Evolutionary conservation across 2,113 vertebrate genomes (phyloP), one percentile per base, ranked within the genome.

Genomic region (Myotis lucifugus): DNA sequence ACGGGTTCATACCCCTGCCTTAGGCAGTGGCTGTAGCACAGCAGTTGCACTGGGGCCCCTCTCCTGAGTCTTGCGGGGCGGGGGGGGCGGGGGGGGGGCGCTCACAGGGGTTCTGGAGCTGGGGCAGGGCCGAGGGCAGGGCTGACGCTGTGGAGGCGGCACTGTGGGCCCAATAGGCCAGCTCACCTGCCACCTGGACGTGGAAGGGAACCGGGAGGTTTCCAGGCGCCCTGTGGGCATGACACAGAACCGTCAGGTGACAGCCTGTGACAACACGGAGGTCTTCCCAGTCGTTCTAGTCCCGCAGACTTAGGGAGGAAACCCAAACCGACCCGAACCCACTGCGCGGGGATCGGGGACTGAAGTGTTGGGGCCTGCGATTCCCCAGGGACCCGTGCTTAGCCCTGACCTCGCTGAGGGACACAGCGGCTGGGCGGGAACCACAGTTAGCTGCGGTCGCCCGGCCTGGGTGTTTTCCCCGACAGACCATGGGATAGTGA

Each of bases 111-210:
- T 19, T n/a, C 56, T 34, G 84, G 50, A 54, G 59, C 13, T 37
- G 12, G 61, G 42, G 2, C 5, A 0, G 32, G 3, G 12, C 59
- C 84, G 14, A 3, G 54, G 11, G 54, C 12, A 14, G 37, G 54
- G 29, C 56, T 8, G 52, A 42, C 2, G 32, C 7, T 2, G 32
- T 23, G 34, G 64, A 73, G 69, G 18, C 77, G 10, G 59, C n/a
- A 4, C 2, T 1, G 48, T 3, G 1, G 2, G 37, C 8, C 48
- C 19, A 13, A 0, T 12, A 3, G 2, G 12, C 0, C 0, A 64
- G 69, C 32, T 73, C 6, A 0, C 52, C 40, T 87, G 85, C 85
- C 46, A 3, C 32, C 61, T 13, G 54, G 81, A 88, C 40, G n/a
- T 14, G 59, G 66, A 72, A 34, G 81, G 3, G 5, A 37, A 37